Evolutionary conservation across 1,140 invertebrate genomes (phyloP).

Genomic region (Euwallacea fornicatus): DNA sequence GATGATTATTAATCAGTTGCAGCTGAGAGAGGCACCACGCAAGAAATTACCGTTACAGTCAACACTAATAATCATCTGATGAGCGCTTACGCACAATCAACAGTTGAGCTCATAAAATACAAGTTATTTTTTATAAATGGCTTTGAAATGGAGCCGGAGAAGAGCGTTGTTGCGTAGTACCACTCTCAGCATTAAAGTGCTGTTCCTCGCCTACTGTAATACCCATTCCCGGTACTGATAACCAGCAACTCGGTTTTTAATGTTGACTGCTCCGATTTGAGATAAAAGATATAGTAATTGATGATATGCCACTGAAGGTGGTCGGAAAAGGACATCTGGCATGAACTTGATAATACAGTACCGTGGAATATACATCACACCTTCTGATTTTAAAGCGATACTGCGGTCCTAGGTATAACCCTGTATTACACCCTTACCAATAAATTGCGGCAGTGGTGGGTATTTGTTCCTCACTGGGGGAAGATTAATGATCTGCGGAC

Average conservation of each 20-base stretch:
- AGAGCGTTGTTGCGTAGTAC: slow-evolving; percentile 8
- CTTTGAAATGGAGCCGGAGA: no score
- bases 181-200: slow-evolving; percentile 27
- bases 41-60: not conserved
- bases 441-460: no score
- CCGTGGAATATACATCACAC: slow-evolving; percentile 9
- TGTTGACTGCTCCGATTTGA: slow-evolving; percentile 34
- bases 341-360: slow-evolving; percentile 14
- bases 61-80: not conserved
- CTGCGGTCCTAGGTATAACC: not conserved
- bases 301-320: slow-evolving; percentile 26
- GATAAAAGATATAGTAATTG: slow-evolving; percentile 36
- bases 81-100: no score
- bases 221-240: slow-evolving; percentile 35
- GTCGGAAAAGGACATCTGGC: slow-evolving; percentile 22
- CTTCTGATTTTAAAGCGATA: no score
- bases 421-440: slow-evolving; percentile 6
- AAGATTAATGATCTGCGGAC: slow-evolving; percentile 50
- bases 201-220: slow-evolving; percentile 32
- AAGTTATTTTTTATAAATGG: no score
- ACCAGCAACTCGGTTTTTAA: slow-evolving; percentile 34
- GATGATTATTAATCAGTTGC: slow-evolving; percentile 37
- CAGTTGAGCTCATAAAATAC: no score
- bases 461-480: slow-evolving; percentile 28
- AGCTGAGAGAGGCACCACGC: slow-evolving; percentile 11